A percentile compares a stretch with the other conserved stretches of the same genome.
Evolutionary conservation across 2,797 vertebrate species (phyloP).

Genomic region (Rhincodon typus): DNA sequence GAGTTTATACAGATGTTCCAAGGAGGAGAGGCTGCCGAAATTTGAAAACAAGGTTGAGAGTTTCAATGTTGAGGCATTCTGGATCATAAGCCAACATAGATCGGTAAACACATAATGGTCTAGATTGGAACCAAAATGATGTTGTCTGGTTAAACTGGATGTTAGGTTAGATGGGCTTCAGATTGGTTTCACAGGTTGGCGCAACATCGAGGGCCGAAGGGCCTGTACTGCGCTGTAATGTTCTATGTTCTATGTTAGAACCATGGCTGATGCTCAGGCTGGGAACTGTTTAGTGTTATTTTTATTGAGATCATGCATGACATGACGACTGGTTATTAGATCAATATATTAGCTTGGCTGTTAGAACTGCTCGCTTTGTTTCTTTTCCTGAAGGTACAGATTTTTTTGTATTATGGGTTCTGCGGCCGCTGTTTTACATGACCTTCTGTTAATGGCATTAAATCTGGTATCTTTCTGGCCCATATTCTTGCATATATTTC

Average conservation of each 20-base stretch:
- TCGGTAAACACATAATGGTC: not conserved
- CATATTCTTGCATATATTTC: not conserved
- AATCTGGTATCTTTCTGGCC: not conserved
- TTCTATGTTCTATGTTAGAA: too few species aligned
- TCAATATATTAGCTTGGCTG: not conserved
- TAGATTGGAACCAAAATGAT: not conserved
- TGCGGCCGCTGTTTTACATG: not conserved
- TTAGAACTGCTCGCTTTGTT: not conserved
- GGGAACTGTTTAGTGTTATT: not conserved
- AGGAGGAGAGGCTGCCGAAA: not conserved
- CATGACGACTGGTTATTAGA: not conserved
- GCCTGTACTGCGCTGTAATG: too few species aligned
- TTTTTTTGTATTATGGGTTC: not conserved
- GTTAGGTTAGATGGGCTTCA: too few species aligned
- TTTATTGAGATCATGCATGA: not conserved
- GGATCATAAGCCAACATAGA: not conserved
- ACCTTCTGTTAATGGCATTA: not conserved
- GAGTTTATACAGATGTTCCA: not conserved
- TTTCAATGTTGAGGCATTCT: too few species aligned
- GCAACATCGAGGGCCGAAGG: too few species aligned
- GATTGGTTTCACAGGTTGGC: too few species aligned
- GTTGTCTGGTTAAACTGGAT: not conserved
- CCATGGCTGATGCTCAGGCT: not conserved
- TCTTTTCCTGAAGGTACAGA: not conserved
- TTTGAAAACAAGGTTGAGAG: too few species aligned